Evolutionary conservation across 2,797 vertebrate species (phyloP), one percentile per base, ranked within the genome.

Genomic region (Leptatherina wallacei): DNA sequence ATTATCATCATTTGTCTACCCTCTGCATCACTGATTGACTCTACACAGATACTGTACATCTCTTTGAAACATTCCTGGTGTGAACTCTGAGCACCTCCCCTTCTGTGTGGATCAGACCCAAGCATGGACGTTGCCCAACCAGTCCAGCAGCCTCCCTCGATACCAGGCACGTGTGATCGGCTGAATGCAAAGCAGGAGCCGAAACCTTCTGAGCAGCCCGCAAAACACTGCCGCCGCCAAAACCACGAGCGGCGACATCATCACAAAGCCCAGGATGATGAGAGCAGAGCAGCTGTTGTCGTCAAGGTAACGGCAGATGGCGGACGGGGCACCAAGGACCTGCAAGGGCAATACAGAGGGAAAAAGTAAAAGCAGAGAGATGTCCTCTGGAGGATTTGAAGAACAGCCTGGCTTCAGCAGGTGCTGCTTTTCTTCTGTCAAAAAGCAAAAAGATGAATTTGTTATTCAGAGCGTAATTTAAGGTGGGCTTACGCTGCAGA

Each of bases 231-330:
- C 96, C 2, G 97, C 96, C 0, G 97, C 97, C 57, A 97, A 91
- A 3, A 97, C 96, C 2, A 99, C 94, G 18, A 99, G 95, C 0
- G 96, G 98, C 0, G 98, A 98, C 96, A 98, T 96, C 92, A 96
- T 95, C 63, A 99, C 93, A 18, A 99, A 97, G 62, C 97, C 98
- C 4, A 97, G 82, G 85, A 98, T 97, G 78, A 98, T 98, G 83
- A 99, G 96, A 58, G 97, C 96, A 0, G 97, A 97, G 36, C 97
- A 96, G 82, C 96, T 96, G 93, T 96, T 96, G 91, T 99, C 98
- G 0, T 99, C 97, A 42, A 99, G 80, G 88, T 95, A 95, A 77
- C 30, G 90, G 94, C 98, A 99, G 71, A 95, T 71, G 65, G 87
- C 69, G 0, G 90, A 85, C 14, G 82, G 73, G 12, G 93, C 91